Conservation (phyloP, 2,888 invertebrate genomes). For the Aphodius granarius region DNA sequence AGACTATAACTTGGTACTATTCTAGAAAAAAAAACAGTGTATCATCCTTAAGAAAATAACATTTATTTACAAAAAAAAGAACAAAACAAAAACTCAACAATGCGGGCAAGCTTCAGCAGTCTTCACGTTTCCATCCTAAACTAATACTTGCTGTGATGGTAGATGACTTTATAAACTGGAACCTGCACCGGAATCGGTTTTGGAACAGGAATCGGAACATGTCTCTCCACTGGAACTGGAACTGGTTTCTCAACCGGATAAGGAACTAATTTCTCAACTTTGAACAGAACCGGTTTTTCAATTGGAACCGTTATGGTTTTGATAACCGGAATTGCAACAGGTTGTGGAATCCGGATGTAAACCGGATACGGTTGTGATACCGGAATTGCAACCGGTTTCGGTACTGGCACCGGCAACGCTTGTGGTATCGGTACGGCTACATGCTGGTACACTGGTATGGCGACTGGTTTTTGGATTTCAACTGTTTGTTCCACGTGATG, state of each 20-base stretch:
- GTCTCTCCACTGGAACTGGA: constrained; percentile 70
- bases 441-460: constrained; percentile 58
- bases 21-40: not conserved
- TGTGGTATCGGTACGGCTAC: constrained; percentile 55
- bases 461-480: constrained; percentile 68
- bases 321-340: constrained; percentile 68
- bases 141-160: constrained; percentile 66
- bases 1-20: too few relatives aligned
- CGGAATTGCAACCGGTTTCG: constrained; percentile 69
- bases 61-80: not conserved
- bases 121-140: constrained; percentile 20
- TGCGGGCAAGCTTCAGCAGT: constrained; percentile 8
- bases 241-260: constrained; percentile 70
- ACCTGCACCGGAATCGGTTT: constrained; percentile 72
- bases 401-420: constrained; percentile 63
- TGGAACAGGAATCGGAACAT: constrained; percentile 67
- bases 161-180: constrained; percentile 71
- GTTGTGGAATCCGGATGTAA: constrained; percentile 68
- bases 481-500: constrained; percentile 60
- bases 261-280: constrained; percentile 67
- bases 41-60: not conserved
- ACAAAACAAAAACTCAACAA: not conserved
- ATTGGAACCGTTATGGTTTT: constrained; percentile 71
- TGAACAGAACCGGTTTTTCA: constrained; percentile 73
- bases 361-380: constrained; percentile 71